Evolutionary conservation across 2,113 vertebrate genomes (phyloP), one percentile per base, ranked within the genome.

Genomic region (Cryptotis parvus): DNA sequence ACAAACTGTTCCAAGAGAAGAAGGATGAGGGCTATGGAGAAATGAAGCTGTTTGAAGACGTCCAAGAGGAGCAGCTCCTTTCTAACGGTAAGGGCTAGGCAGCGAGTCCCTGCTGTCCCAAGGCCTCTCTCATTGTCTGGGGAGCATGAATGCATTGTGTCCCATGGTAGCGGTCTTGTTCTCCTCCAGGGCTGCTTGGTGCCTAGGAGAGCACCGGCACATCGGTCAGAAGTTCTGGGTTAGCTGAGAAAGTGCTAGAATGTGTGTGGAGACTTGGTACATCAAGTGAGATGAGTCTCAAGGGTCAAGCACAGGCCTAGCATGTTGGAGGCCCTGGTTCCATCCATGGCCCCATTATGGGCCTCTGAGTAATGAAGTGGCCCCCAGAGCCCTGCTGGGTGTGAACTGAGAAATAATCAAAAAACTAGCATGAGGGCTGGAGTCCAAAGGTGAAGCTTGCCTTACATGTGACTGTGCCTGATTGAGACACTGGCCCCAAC

Each of bases 1-100:
- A 98, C 95, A 97, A 98, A 79, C 97, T 99, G 2, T 98, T 99
- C 75, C 95, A 83, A 94, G 93, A 97, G 89, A 97, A 99, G 52
- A 97, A 98, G 91, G 93, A 96, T 1, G 93, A 98, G 0, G 99
- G 99, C 0, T 97, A 98, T 0, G 99, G 99, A 2, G 77, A 98
- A 5, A 96, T 97, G 0, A 76, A 12, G 0, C 90, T 99, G 96
- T 99, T 99, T 76, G 96, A 98, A 0, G 98, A 98, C 97, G 24
- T 96, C 27, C 11, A 63, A 12, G 2, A 18, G 1, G 90, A 92
- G 2, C 92, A 89, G 92, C 92, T 95, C 9, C 20, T 76, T 5
- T 84, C 94, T 8, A 93, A 94, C 0, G 80, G 96, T 96, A 29
- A 93, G 75, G 7, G 24, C 26, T 20, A 2, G 49, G 49, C 49